Conservation (phyloP, 2,888 invertebrate genomes). For the Heteromurus nitidus region DNA sequence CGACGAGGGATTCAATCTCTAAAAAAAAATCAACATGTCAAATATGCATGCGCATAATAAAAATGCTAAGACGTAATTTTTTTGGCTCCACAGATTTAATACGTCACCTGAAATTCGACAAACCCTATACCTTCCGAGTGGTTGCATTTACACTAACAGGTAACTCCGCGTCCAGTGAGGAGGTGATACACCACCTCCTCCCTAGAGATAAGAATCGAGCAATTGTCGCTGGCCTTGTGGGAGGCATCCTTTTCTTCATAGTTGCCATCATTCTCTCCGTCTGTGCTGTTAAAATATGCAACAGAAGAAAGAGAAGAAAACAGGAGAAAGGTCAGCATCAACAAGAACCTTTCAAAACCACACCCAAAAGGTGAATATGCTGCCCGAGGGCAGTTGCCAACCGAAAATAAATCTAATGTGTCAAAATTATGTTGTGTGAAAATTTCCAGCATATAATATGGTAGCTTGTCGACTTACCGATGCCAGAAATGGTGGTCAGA, state of each 20-base stretch:
- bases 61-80: too few relatives aligned
- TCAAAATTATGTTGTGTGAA: constrained; percentile 34
- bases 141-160: constrained; percentile 90
- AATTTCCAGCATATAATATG: constrained; percentile 98
- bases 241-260: constrained; percentile 97
- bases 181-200: constrained; percentile 91
- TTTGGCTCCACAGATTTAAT: constrained; percentile 38
- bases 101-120: constrained; percentile 92
- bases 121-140: constrained; percentile 94
- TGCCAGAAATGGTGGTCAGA: constrained; percentile 87
- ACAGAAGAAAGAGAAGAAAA: constrained; percentile 96
- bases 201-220: constrained; percentile 95
- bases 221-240: constrained; percentile 94
- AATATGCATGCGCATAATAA: too few relatives aligned
- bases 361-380: constrained; percentile 49
- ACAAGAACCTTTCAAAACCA: constrained; percentile 35
- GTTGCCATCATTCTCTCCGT: constrained; percentile 97
- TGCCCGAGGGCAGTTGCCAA: background rate
- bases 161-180: constrained; percentile 86
- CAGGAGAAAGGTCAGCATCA: constrained; percentile 95
- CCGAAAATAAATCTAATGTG: constrained; percentile 13
- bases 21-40: too few relatives aligned
- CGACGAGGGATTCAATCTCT: too few relatives aligned
- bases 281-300: constrained; percentile 98
- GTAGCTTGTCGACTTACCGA: constrained; percentile 97